Evolutionary conservation across 2,888 invertebrate species (phyloP).

Genomic region (Digitonthophagus gazella): DNA sequence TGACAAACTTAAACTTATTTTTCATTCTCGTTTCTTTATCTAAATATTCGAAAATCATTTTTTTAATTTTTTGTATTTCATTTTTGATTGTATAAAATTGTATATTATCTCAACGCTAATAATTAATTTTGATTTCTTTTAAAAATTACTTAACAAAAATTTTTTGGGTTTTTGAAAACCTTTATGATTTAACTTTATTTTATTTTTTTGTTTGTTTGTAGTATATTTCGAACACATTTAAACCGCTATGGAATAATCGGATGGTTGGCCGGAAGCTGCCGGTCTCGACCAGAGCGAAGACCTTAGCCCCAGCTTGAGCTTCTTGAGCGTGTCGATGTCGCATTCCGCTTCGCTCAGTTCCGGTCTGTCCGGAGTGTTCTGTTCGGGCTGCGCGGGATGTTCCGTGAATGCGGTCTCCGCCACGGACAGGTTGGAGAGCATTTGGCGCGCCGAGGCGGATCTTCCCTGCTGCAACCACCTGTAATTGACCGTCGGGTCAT

Average conservation of each 20-base stretch:
- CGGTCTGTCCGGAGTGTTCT: constrained; percentile 54
- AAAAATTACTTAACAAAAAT: constrained; percentile 29
- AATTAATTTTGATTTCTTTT: constrained; percentile 35
- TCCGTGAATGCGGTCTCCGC: constrained; percentile 58
- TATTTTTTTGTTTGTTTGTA: constrained; percentile 24
- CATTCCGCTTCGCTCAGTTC: constrained; percentile 70
- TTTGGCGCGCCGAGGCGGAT: constrained; percentile 55
- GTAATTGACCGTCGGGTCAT: constrained; percentile 53
- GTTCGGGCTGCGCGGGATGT: constrained; percentile 42
- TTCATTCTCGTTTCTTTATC: constrained; percentile 4
- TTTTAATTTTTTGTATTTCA: constrained; percentile 4
- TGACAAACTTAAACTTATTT: too few species aligned
- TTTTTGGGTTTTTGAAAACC: too few species aligned
- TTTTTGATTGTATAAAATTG: constrained; percentile 45
- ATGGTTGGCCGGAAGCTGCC: constrained; percentile 59
- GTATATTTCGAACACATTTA: constrained; percentile 49
- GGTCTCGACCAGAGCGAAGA: constrained; percentile 71
- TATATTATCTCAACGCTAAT: constrained; percentile 39
- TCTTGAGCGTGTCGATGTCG: constrained; percentile 72
- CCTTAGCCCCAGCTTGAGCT: constrained; percentile 66
- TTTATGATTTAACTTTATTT: background rate
- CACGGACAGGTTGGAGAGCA: constrained; percentile 62
- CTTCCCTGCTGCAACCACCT: constrained; percentile 55
- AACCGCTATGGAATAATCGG: constrained; percentile 74
- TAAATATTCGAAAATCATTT: constrained; percentile 8